Conservation (phyloP, 2,888 invertebrate species). For the Drosophila maculinotata region DNA sequence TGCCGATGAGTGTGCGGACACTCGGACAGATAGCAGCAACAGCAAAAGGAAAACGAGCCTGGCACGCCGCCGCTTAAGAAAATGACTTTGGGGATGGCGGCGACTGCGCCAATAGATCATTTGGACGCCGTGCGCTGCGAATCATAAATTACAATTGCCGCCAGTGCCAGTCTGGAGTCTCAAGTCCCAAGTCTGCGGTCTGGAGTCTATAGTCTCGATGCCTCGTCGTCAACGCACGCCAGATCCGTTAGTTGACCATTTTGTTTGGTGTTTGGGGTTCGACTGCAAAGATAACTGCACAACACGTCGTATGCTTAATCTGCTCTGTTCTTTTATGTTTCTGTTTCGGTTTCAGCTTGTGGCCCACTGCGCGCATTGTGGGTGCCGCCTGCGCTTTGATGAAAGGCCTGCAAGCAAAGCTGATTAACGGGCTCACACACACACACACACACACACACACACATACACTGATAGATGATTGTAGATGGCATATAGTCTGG, state of each 20-base stretch:
- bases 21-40: not conserved
- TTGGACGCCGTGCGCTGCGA: constrained; percentile 73
- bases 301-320: constrained; percentile 79
- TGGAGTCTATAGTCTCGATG: not conserved
- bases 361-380: constrained; percentile 34
- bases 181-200: constrained; percentile 18
- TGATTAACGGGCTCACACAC: constrained; percentile 68
- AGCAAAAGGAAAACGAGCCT: constrained; percentile 14
- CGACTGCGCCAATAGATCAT: constrained; percentile 69
- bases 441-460: constrained; percentile 32
- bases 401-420: constrained; percentile 72
- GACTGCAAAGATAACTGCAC: constrained; percentile 48
- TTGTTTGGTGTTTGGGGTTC: constrained; percentile 17
- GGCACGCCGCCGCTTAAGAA: constrained; percentile 26
- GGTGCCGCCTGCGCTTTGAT: constrained; percentile 72
- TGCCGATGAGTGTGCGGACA: constrained; percentile 34
- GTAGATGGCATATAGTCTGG: constrained; percentile 31
- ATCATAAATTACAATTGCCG: constrained; percentile 71
- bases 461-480: constrained; percentile 28
- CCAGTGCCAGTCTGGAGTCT: constrained; percentile 19
- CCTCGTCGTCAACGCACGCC: constrained; percentile 58
- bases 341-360: constrained; percentile 21
- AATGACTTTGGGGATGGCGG: constrained; percentile 46
- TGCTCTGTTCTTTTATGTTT: constrained; percentile 30
- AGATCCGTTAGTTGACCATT: constrained; percentile 60